Percentiles rank a stretch among this genome's conserved stretches.
Evolutionary conservation across 2,113 vertebrate genomes (phyloP).

Genomic region (Hemibagrus wyckioides): DNA sequence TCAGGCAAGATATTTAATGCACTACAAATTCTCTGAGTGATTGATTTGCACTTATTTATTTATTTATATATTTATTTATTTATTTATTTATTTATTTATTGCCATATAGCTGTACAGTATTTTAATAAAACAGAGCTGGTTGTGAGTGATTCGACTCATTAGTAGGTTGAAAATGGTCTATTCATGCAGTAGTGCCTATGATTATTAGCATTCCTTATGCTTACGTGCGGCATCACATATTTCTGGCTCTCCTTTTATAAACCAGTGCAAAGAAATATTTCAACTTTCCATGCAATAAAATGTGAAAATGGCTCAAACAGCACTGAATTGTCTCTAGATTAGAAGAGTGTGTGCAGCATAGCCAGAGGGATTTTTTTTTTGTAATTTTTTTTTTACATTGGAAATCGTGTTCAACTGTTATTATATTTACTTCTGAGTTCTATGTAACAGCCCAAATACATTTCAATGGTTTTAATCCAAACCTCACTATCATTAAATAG

Average conservation of each 20-base stretch:
- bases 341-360: too few species aligned
- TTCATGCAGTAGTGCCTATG: too few species aligned
- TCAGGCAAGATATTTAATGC: constrained; percentile 68
- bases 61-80: too few species aligned
- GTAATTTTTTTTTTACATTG: too few species aligned
- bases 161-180: neutral
- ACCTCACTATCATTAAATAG: too few species aligned
- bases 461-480: too few species aligned
- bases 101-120: neutral
- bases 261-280: too few species aligned
- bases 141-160: neutral
- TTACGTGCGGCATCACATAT: too few species aligned
- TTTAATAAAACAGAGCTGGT: neutral
- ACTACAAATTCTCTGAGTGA: constrained; percentile 19
- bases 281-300: neutral
- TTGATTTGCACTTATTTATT: neutral
- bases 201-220: too few species aligned
- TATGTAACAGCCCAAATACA: neutral
- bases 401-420: neutral
- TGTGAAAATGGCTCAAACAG: neutral
- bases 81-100: too few species aligned
- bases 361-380: too few species aligned
- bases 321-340: neutral
- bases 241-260: too few species aligned
- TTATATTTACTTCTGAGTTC: neutral